Evolutionary conservation across 2,888 invertebrate species (phyloP).

Genomic region (Drosophila anceps): DNA sequence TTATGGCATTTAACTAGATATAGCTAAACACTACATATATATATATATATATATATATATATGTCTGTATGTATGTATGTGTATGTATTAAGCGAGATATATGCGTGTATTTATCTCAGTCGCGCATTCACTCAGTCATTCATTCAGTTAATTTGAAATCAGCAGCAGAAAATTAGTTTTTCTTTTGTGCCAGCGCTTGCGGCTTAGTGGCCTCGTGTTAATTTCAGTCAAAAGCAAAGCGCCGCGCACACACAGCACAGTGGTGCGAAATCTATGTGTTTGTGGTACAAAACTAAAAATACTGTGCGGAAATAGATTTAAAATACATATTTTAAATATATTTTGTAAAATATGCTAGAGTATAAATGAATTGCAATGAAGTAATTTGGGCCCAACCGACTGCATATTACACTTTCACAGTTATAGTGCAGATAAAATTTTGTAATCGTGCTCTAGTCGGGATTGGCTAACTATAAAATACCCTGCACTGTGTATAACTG

Average conservation of each 20-base stretch:
- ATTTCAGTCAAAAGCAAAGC: constrained; percentile 31
- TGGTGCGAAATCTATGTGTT: constrained; percentile 10
- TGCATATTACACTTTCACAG: background rate
- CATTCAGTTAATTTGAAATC: constrained; percentile 82
- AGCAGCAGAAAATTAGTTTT: constrained; percentile 83
- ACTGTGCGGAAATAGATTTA: background rate
- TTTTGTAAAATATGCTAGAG: background rate
- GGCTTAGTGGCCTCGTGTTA: constrained; percentile 60
- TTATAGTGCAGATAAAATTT: background rate
- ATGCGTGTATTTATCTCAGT: constrained; percentile 43
- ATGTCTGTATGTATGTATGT: constrained; percentile 2
- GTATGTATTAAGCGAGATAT: background rate
- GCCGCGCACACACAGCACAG: constrained; percentile 30
- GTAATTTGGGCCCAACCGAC: background rate
- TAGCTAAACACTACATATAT: background rate
- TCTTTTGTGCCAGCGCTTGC: constrained; percentile 46
- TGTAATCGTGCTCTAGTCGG: background rate
- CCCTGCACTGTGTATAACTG: background rate
- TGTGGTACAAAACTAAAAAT: background rate
- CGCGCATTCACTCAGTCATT: constrained; percentile 68
- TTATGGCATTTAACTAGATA: constrained; percentile 30
- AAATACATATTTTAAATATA: background rate
- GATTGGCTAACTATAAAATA: background rate
- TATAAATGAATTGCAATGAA: background rate
- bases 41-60: background rate